Base-by-base conservation (phyloP, 2,797 vertebrate genomes). In the Peromyscus attwateri region DNA sequence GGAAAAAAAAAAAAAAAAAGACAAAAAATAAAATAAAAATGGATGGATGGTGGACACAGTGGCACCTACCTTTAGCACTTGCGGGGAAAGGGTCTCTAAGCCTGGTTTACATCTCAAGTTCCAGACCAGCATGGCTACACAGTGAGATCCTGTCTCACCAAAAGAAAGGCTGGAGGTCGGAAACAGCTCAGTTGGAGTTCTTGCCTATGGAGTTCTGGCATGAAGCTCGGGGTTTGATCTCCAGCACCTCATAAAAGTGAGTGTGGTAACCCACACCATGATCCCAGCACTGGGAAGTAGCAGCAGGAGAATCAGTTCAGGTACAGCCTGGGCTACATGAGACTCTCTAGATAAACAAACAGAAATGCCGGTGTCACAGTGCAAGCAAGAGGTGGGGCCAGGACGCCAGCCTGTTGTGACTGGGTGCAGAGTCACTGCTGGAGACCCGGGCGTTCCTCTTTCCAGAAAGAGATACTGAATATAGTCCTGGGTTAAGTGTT, bases 381-480 rank as follows among this genome's bases (percentile, higher is more conserved):
- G 9, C n/a, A 37, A 49, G 17, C n/a, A 80, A 95, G 70, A 71
- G 46, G 7, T 25, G 17, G 71, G 46, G 16, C 55, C 49, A 16
- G 40, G 49, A 85, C 87, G 87, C 87, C 68, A 29, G 29, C 13
- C 71, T 14, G 37, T 80, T 91, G 21, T 75, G 40, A 66, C 12
- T 68, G 57, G 37, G 64, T 95, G 0, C 57, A 21, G 23, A 71
- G 62, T 70, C 82, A 31, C 73, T 84, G 16, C 55, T 49, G 1
- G 68, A 90, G 88, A 64, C 52, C 52, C 94, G 76, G 62, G n/a
- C 55, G 83, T 90, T 43, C n/a, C 14, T 64, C 83, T 84, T 14
- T 71, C 55, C 68, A 37, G 12, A 77, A 29, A 64, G 2, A 68
- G n/a, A 13, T 57, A 91, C 91, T 94, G 31, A 23, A 16, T 27